These are phyloP conservation scores for Hirtodrosophila confusa DNA, from an alignment of 2,888 invertebrate species.

Conservation along the genomic window DNA sequence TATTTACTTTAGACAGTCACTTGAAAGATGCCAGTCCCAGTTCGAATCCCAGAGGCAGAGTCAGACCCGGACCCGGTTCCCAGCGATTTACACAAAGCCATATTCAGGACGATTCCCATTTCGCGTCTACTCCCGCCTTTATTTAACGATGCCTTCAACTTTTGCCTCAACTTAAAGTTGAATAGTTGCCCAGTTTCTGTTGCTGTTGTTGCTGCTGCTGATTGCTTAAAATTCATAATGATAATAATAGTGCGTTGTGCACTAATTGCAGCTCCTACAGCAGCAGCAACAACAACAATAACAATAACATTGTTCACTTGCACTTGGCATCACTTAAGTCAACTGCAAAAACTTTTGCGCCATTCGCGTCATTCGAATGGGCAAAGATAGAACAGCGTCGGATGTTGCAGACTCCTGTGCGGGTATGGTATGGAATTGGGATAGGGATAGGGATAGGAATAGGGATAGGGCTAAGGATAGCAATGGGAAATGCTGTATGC, in stretches of 20 bases:
- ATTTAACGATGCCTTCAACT: constrained; percentile 26
- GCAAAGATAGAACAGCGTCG: constrained; percentile 33
- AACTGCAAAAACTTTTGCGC: constrained; percentile 61
- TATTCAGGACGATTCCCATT: not conserved
- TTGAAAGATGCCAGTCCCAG: constrained; percentile 5
- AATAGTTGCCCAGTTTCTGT: constrained; percentile 44
- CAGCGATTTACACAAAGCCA: not conserved
- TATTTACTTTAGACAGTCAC: constrained; percentile 43
- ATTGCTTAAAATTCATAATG: constrained; percentile 79
- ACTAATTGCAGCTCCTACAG: constrained; percentile 65
- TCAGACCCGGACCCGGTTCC: not conserved
- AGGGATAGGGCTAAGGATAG: constrained; percentile 1
- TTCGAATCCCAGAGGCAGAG: not conserved
- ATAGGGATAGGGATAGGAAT: constrained; percentile 4
- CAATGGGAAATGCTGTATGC: constrained; percentile 1
- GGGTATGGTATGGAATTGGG: not conserved
- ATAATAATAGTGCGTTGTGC: constrained; percentile 73
- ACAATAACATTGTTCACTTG: constrained; percentile 66
- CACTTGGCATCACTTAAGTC: constrained; percentile 68
- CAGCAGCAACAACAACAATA: constrained; percentile 28
- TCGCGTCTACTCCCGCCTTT: not conserved
- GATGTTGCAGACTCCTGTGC: constrained; percentile 3
- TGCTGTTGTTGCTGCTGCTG: constrained; percentile 37
- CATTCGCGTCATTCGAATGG: constrained; percentile 49
- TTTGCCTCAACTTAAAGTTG: constrained; percentile 58